phyloP scores from a whole-genome alignment of 2,113 vertebrate species.

The Cynopterus brachyotis region DNA sequence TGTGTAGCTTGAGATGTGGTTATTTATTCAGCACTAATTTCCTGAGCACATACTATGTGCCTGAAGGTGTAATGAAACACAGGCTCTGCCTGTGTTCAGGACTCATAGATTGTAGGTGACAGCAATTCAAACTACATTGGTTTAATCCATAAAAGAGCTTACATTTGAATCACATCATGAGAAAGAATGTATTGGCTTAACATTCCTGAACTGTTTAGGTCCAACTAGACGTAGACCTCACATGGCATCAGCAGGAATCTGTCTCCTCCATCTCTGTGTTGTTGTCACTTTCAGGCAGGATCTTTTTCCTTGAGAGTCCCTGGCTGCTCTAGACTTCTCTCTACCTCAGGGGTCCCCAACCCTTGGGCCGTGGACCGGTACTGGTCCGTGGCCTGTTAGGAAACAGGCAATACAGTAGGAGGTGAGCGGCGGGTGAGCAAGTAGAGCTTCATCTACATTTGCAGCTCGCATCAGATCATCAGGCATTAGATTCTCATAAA shows the following conservation, averaged over 20 bases:
- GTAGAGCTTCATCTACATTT: no score
- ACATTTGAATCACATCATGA: no score
- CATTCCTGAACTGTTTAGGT: neutral
- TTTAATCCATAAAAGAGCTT: neutral
- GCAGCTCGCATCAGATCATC: no score
- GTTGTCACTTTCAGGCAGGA: neutral
- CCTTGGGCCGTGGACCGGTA: no score
- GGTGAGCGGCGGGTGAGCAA: no score
- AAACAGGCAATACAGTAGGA: no score
- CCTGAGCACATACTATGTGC: neutral
- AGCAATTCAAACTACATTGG: neutral
- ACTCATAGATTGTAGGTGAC: neutral
- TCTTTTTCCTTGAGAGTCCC: neutral
- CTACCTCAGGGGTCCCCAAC: neutral
- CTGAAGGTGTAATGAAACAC: neutral
- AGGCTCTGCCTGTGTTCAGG: neutral
- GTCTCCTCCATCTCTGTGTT: neutral
- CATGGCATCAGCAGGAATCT: neutral
- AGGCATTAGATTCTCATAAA: no score
- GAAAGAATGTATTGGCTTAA: neutral
- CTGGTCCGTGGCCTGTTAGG: no score
- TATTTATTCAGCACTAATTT: neutral
- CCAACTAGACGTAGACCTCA: neutral
- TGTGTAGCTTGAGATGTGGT: neutral
- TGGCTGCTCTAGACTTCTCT: neutral